Evolutionary conservation across 2,113 vertebrate species (phyloP).

Genomic region (Hylia prasina): DNA sequence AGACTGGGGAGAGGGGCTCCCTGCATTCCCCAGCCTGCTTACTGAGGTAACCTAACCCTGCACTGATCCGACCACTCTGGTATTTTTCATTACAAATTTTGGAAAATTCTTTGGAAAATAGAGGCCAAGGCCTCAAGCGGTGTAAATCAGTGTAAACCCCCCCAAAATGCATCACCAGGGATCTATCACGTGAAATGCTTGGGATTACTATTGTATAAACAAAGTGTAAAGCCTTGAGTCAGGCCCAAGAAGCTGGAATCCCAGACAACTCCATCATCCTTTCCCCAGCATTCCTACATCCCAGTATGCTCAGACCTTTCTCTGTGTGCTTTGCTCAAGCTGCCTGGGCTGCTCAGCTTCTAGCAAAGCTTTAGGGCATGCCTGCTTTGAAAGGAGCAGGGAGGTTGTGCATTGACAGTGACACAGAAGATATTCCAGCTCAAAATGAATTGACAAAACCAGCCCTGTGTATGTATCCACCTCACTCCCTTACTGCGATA

Average conservation of each 20-base stretch:
- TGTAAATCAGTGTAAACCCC: background rate
- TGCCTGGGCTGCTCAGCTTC: background rate
- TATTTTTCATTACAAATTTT: constrained; percentile 44
- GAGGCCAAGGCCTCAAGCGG: background rate
- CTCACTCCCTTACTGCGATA: background rate
- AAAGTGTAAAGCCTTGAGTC: constrained; percentile 17
- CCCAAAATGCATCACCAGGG: background rate
- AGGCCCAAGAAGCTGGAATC: constrained; percentile 13
- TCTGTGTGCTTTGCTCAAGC: background rate
- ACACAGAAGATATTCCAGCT: background rate
- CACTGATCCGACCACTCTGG: background rate
- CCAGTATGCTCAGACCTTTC: background rate
- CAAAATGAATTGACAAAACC: background rate
- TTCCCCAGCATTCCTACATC: background rate
- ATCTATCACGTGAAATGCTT: constrained; percentile 4
- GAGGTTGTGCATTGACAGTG: accelerated
- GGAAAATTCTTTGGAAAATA: constrained; percentile 50
- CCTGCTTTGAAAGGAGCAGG: background rate
- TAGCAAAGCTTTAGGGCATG: background rate
- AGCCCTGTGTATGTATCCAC: background rate
- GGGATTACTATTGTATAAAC: constrained; percentile 45
- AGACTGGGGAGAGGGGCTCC: background rate
- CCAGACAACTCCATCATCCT: constrained; percentile 26
- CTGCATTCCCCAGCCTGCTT: accelerated
- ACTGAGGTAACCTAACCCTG: background rate